Evolutionary conservation across 2,888 invertebrate species (phyloP).

Genomic region (Diachrysia chrysitis): DNA sequence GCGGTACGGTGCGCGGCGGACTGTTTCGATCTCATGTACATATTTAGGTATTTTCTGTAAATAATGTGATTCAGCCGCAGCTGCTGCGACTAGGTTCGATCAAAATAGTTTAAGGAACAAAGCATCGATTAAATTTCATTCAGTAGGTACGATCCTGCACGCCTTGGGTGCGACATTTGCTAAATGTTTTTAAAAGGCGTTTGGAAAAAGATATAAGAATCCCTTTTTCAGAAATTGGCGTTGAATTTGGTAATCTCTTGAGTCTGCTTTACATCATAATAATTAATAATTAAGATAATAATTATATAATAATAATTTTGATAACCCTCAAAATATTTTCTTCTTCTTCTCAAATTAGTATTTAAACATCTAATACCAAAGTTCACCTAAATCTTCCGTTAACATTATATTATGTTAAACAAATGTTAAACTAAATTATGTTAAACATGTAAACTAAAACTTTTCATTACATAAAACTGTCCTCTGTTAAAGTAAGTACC

Average conservation of each 20-base stretch:
- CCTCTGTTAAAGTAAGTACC: constrained; percentile 10
- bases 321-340: too few species aligned
- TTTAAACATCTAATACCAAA: too few species aligned
- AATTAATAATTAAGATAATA: too few species aligned
- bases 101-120: neutral
- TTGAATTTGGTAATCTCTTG: too few species aligned
- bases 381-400: too few species aligned
- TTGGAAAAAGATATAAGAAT: too few species aligned
- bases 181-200: too few species aligned
- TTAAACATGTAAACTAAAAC: neutral
- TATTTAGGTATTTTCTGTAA: constrained; percentile 54
- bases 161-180: neutral
- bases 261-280: too few species aligned
- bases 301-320: too few species aligned
- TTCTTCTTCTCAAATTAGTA: too few species aligned
- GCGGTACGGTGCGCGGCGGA: constrained; percentile 17
- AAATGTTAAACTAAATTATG: neutral
- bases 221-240: too few species aligned
- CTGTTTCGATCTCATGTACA: constrained; percentile 54
- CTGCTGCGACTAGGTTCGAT: constrained; percentile 5
- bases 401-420: neutral
- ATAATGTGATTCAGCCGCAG: constrained; percentile 35
- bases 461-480: constrained; percentile 9
- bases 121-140: neutral
- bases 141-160: neutral